Percentiles rank a stretch among this genome's conserved stretches.
phyloP scores from a whole-genome alignment of 2,797 vertebrate genomes.

The Picus viridis region DNA sequence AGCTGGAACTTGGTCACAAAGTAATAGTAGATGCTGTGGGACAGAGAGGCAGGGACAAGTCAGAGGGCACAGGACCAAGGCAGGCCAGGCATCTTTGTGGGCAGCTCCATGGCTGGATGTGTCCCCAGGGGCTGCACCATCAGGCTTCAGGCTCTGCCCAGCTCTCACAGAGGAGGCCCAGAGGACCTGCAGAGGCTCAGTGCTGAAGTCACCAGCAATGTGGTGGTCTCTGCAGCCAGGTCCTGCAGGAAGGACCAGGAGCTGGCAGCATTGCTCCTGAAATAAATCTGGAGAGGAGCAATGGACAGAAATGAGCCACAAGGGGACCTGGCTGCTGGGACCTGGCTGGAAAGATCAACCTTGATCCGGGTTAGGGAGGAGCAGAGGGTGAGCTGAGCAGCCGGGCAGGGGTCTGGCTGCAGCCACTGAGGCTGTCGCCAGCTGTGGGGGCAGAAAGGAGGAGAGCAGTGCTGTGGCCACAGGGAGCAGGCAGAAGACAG shows the following conservation, averaged over 20 bases:
- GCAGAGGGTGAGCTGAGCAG: not conserved
- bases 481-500: not conserved
- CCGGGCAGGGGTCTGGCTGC: not conserved
- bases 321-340: not conserved
- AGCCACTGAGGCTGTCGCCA: not conserved
- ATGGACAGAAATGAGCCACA: not conserved
- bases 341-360: not conserved
- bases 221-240: not conserved
- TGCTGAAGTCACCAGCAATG: not conserved
- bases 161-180: not conserved
- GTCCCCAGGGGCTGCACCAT: not conserved
- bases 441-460: not conserved
- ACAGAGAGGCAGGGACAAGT: not conserved
- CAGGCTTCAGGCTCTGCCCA: not conserved
- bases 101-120: not conserved
- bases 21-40: slow-evolving; percentile 79
- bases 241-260: not conserved
- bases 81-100: not conserved
- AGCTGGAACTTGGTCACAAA: slow-evolving; percentile 77
- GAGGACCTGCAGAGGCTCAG: not conserved
- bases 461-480: not conserved
- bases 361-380: not conserved
- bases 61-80: not conserved
- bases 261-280: not conserved
- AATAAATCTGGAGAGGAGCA: not conserved